Conservation (phyloP, 2,113 vertebrate genomes). For the Nothocercus julius region DNA sequence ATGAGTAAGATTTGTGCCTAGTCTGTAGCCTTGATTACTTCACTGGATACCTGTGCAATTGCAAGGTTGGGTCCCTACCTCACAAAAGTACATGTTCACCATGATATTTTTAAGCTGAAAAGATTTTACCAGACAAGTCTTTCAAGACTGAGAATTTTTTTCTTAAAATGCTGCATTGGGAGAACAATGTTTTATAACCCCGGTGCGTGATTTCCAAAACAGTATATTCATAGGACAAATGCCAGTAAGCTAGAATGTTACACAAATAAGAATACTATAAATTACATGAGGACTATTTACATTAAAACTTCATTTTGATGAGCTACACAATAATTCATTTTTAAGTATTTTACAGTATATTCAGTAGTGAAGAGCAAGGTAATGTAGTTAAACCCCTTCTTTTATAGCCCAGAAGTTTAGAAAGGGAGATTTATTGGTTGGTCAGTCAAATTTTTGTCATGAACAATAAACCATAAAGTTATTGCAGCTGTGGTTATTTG, state of each 20-base stretch:
- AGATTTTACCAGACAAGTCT: constrained; percentile 42
- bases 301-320: constrained; percentile 67
- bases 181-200: constrained; percentile 69
- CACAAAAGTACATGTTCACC: background rate
- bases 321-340: constrained; percentile 68
- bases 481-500: background rate
- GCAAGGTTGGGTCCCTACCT: background rate
- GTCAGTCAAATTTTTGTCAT: background rate
- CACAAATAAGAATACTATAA: constrained; percentile 74
- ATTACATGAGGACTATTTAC: constrained; percentile 66
- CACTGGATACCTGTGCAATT: background rate
- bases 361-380: constrained; percentile 25
- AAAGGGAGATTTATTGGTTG: background rate
- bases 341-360: constrained; percentile 48
- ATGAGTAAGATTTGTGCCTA: background rate
- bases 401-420: background rate
- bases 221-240: constrained; percentile 76
- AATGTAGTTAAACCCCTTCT: background rate
- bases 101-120: constrained; percentile 14
- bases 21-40: background rate
- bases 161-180: constrained; percentile 30
- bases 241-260: constrained; percentile 70
- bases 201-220: constrained; percentile 60
- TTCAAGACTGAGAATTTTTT: constrained; percentile 17
- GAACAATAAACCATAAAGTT: constrained; percentile 25